Percentiles rank a stretch among this genome's conserved stretches.
phyloP scores from a whole-genome alignment of 1,140 invertebrate genomes.

The Leptinotarsa texana region DNA sequence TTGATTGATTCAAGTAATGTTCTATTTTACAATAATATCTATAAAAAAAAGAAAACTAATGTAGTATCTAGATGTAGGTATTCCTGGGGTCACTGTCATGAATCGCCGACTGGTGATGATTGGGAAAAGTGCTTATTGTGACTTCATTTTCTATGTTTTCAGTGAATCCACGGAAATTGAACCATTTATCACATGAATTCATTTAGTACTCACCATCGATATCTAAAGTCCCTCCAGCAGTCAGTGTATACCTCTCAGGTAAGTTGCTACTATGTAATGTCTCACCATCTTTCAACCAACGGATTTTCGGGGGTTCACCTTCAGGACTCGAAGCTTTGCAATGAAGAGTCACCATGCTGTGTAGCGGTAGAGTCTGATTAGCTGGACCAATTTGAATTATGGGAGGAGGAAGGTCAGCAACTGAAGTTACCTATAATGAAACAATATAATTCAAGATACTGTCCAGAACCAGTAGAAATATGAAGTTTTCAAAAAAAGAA shows the following conservation, averaged over 20 bases:
- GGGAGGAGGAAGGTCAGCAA: conserved; percentile 83
- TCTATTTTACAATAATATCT: too few species aligned
- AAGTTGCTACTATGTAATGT: conserved; percentile 54
- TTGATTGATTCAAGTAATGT: too few species aligned
- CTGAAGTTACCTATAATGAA: conserved; percentile 66
- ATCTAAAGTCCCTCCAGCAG: conserved; percentile 73
- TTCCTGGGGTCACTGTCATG: too few species aligned
- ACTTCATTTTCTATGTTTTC: too few species aligned
- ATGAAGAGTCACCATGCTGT: conserved; percentile 77
- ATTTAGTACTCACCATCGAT: conserved; percentile 69
- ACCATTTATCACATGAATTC: too few species aligned
- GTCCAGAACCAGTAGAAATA: not conserved
- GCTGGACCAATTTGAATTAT: conserved; percentile 87
- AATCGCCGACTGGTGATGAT: too few species aligned
- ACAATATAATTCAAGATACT: too few species aligned
- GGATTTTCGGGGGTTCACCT: conserved; percentile 70
- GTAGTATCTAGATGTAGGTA: too few species aligned
- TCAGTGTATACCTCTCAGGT: conserved; percentile 63
- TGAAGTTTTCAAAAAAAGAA: too few species aligned
- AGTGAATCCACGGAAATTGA: too few species aligned
- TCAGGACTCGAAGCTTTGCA: conserved; percentile 76
- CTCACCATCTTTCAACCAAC: conserved; percentile 83
- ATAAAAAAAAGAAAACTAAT: too few species aligned
- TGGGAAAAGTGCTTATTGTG: too few species aligned
- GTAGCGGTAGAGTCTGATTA: conserved; percentile 86